phyloP scores from a whole-genome alignment of 2,888 invertebrate species.

The Coelinius sp. region DNA sequence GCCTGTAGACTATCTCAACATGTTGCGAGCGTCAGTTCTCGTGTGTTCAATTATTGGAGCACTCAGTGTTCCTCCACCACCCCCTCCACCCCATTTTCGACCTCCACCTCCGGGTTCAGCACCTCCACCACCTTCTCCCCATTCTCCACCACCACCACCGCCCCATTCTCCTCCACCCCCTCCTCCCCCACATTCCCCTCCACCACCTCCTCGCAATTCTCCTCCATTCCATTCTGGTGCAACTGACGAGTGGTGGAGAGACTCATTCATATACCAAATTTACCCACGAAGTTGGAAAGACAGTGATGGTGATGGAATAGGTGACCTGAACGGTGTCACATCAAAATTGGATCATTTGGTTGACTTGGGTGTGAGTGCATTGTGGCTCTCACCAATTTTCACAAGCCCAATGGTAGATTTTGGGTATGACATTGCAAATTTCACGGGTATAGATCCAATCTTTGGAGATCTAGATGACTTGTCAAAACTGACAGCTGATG shows the following conservation, averaged over 20 bases:
- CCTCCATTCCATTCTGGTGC: neutral
- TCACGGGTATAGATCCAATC: slow-evolving; percentile 73
- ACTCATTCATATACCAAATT: slow-evolving; percentile 86
- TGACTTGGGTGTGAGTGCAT: slow-evolving; percentile 75
- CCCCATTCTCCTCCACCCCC: neutral
- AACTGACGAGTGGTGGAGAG: slow-evolving; percentile 84
- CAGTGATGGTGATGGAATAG: slow-evolving; percentile 73
- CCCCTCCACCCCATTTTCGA: neutral
- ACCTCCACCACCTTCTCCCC: neutral
- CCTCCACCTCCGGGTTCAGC: neutral
- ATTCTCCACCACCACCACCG: neutral
- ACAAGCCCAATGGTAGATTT: slow-evolving; percentile 78
- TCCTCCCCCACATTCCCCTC: neutral
- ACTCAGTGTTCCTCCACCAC: neutral
- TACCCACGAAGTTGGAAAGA: slow-evolving; percentile 91
- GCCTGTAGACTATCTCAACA: neutral
- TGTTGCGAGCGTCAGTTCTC: slow-evolving; percentile 20
- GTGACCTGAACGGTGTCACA: slow-evolving; percentile 65
- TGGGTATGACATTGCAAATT: slow-evolving; percentile 78
- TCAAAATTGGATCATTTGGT: slow-evolving; percentile 73
- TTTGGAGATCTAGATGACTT: slow-evolving; percentile 77
- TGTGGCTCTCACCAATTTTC: slow-evolving; percentile 83
- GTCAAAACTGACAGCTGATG: slow-evolving; percentile 65
- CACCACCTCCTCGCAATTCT: neutral
- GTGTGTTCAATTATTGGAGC: neutral